phyloP scores from a whole-genome alignment of 2,797 vertebrate species.

The Eidolon dupreanum region DNA sequence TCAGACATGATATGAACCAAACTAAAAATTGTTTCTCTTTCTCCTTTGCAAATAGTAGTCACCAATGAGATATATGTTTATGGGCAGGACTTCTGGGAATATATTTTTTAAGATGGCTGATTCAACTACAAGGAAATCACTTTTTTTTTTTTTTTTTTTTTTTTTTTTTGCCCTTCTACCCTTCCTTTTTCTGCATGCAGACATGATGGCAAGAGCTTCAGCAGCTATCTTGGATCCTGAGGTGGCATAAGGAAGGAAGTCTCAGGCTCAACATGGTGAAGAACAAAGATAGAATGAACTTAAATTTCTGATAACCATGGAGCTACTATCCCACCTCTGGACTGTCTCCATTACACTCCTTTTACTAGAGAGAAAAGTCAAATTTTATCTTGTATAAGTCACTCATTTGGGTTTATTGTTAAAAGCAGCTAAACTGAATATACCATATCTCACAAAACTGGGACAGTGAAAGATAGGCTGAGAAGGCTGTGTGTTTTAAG shows the following conservation, averaged over 20 bases:
- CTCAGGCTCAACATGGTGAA: background rate
- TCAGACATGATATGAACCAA: background rate
- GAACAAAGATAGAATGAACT: background rate
- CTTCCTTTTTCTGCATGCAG: background rate
- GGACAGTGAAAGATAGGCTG: background rate
- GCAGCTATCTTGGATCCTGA: background rate
- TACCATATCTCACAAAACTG: background rate
- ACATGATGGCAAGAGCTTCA: background rate
- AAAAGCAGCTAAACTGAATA: background rate
- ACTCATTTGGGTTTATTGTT: background rate
- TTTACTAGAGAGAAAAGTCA: background rate
- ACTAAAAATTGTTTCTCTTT: background rate
- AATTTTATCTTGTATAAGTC: background rate
- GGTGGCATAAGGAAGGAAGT: background rate
- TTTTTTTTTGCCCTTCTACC: no score
- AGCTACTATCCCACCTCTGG: background rate
- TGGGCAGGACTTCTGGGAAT: background rate
- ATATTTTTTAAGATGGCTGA: background rate
- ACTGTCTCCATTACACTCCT: background rate
- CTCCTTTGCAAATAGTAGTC: background rate
- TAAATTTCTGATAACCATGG: background rate
- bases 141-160: background rate
- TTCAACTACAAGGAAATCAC: background rate
- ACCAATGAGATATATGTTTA: background rate
- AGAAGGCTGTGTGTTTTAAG: background rate